Evolutionary conservation across 2,113 vertebrate species (phyloP).

Genomic region (Cephalopterus ornatus): DNA sequence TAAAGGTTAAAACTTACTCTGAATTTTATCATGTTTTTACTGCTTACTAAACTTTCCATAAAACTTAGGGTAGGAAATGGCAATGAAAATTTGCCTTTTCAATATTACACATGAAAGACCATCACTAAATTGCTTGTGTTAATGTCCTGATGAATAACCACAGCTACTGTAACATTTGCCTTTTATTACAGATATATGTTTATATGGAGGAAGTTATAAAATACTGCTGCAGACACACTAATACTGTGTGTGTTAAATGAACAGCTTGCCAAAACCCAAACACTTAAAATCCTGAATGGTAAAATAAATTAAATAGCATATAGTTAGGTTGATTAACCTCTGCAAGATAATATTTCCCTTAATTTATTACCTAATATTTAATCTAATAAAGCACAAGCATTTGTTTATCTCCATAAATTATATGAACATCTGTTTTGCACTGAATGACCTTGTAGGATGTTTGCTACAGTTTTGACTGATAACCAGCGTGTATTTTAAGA

Average conservation of each 20-base stretch:
- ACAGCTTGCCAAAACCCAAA: background rate
- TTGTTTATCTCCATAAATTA: constrained; percentile 16
- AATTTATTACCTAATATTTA: constrained; percentile 38
- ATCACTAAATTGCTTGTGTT: background rate
- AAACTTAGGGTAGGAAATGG: background rate
- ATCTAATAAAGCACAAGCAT: background rate
- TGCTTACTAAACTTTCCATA: background rate
- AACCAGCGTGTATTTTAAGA: background rate
- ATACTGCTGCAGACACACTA: background rate
- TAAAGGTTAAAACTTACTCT: background rate
- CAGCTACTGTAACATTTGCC: background rate
- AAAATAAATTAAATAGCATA: background rate
- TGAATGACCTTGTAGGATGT: background rate
- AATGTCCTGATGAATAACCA: background rate
- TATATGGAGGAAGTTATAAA: background rate
- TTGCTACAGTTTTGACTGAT: constrained; percentile 35
- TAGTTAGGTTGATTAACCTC: background rate
- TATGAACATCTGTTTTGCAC: constrained; percentile 27
- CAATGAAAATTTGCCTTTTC: background rate
- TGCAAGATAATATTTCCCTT: background rate
- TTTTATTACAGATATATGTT: background rate
- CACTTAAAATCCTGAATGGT: background rate
- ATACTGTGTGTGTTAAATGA: background rate
- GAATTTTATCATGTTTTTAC: background rate
- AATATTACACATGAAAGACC: background rate